phyloP scores from a whole-genome alignment of 1,140 invertebrate genomes.

The Eupristina koningsbergeri region DNA sequence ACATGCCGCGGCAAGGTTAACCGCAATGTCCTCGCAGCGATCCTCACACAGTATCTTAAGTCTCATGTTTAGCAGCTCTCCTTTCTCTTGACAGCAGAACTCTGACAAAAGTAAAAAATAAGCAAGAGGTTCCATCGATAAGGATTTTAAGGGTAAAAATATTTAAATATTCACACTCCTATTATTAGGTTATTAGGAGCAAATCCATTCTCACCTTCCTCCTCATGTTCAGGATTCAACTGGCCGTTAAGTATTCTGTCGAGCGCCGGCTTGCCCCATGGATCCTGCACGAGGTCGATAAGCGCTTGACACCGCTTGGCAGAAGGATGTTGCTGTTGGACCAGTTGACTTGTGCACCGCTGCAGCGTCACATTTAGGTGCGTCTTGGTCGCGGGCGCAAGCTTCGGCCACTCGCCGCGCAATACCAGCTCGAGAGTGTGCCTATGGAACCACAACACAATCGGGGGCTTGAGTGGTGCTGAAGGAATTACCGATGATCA shows the following conservation, averaged over 20 bases:
- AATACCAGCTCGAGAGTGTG: conserved; percentile 75
- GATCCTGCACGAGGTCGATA: conserved; percentile 70
- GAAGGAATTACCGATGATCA: too few relatives aligned
- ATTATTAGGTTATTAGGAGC: too few relatives aligned
- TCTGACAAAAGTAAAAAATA: conserved; percentile 55
- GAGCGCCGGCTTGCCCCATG: conserved; percentile 72
- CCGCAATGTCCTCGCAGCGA: conserved; percentile 75
- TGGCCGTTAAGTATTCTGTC: conserved; percentile 72
- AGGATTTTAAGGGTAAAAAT: background rate
- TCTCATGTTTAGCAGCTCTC: conserved; percentile 73
- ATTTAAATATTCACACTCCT: too few relatives aligned
- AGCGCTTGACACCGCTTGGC: conserved; percentile 58
- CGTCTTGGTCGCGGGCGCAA: conserved; percentile 72
- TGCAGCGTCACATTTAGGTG: conserved; percentile 74
- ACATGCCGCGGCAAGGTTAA: conserved; percentile 73
- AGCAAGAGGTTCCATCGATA: background rate
- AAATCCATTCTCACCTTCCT: conserved; percentile 56
- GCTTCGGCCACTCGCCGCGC: conserved; percentile 75
- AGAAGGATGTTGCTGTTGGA: conserved; percentile 57
- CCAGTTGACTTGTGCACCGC: conserved; percentile 69
- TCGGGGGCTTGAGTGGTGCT: too few relatives aligned
- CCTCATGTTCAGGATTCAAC: conserved; percentile 69
- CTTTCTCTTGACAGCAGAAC: conserved; percentile 74
- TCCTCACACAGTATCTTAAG: conserved; percentile 75
- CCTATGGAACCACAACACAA: conserved; percentile 54